Percentiles rank a stretch among this genome's conserved stretches.
These are phyloP conservation scores for Camponotus floridanus DNA, from an alignment of 1,140 invertebrate species.

Conservation along the genomic window DNA sequence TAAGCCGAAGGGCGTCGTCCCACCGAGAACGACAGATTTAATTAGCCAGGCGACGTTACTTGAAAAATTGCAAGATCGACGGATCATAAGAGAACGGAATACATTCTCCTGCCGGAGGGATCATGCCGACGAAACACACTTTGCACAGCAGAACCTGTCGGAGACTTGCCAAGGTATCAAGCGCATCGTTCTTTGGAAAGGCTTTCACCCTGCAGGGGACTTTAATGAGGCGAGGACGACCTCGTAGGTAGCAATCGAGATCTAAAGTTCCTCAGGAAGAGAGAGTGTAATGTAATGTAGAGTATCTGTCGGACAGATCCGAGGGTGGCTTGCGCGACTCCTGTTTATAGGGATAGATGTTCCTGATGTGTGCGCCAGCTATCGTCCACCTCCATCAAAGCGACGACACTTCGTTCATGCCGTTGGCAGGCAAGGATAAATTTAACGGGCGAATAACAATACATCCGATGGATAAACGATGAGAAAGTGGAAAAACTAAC, in stretches of 20 bases:
- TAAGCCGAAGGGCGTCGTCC: constrained; percentile 46
- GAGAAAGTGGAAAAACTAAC: constrained; percentile 48
- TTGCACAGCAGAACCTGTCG: not conserved
- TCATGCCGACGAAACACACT: constrained; percentile 22
- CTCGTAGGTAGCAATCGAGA: constrained; percentile 64
- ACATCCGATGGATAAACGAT: constrained; percentile 46
- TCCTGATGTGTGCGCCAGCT: constrained; percentile 45
- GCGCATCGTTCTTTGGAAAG: constrained; percentile 9
- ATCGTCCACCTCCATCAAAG: constrained; percentile 51
- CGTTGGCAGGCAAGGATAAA: constrained; percentile 39
- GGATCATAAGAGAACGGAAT: constrained; percentile 38
- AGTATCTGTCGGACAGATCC: constrained; percentile 62
- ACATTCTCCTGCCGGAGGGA: not conserved
- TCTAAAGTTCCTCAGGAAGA: constrained; percentile 50
- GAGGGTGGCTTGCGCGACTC: constrained; percentile 51
- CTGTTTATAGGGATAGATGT: constrained; percentile 62
- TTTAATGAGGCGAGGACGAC: constrained; percentile 70
- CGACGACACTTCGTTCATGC: constrained; percentile 54
- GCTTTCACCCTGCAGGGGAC: constrained; percentile 43
- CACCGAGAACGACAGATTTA: constrained; percentile 69
- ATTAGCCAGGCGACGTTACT: constrained; percentile 71
- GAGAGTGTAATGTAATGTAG: constrained; percentile 36
- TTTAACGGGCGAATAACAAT: constrained; percentile 50
- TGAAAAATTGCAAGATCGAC: constrained; percentile 72
- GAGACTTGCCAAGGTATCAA: constrained; percentile 17